Percentiles rank a stretch among this genome's conserved stretches.
Evolutionary conservation across 2,888 invertebrate genomes (phyloP).

Genomic region (Caenorhabditis afra): DNA sequence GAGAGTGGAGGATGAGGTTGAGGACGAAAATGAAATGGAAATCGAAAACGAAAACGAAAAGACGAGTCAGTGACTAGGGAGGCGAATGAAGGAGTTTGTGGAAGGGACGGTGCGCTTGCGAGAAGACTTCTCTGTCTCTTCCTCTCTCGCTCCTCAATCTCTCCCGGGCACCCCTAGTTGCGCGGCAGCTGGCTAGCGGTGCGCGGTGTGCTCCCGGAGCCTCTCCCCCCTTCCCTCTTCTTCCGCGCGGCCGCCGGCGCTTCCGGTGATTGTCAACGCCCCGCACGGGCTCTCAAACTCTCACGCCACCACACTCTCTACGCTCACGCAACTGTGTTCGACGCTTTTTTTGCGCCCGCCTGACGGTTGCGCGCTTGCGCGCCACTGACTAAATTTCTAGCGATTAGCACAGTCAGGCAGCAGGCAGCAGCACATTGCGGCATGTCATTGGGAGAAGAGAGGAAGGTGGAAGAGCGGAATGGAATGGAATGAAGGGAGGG

Average conservation of each 20-base stretch:
- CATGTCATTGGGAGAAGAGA: slow-evolving; percentile 14
- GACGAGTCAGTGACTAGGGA: slow-evolving; percentile 54
- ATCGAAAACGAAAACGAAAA: slow-evolving; percentile 43
- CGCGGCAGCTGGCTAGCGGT: slow-evolving; percentile 50
- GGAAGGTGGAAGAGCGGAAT: slow-evolving; percentile 11
- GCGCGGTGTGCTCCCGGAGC: slow-evolving; percentile 6
- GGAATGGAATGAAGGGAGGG: neutral
- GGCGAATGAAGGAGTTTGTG: slow-evolving; percentile 54
- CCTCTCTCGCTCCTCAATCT: slow-evolving; percentile 11
- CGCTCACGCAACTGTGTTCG: slow-evolving; percentile 48
- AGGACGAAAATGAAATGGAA: slow-evolving; percentile 13
- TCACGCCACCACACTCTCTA: slow-evolving; percentile 26
- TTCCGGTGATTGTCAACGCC: slow-evolving; percentile 55
- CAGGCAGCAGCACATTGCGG: slow-evolving; percentile 8
- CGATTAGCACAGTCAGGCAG: slow-evolving; percentile 48
- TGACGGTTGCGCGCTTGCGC: neutral
- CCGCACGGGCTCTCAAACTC: slow-evolving; percentile 11
- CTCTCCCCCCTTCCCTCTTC: neutral
- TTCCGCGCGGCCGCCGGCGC: slow-evolving; percentile 35
- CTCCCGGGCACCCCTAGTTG: slow-evolving; percentile 1
- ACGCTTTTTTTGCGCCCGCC: slow-evolving; percentile 36
- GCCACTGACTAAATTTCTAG: slow-evolving; percentile 38
- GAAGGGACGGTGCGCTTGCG: slow-evolving; percentile 21
- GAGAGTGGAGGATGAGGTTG: no score
- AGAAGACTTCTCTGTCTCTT: slow-evolving; percentile 16